A percentile compares a stretch with the other conserved stretches of the same genome.
Evolutionary conservation across 1,140 invertebrate genomes (phyloP).

Genomic region (Bombus confusus): DNA sequence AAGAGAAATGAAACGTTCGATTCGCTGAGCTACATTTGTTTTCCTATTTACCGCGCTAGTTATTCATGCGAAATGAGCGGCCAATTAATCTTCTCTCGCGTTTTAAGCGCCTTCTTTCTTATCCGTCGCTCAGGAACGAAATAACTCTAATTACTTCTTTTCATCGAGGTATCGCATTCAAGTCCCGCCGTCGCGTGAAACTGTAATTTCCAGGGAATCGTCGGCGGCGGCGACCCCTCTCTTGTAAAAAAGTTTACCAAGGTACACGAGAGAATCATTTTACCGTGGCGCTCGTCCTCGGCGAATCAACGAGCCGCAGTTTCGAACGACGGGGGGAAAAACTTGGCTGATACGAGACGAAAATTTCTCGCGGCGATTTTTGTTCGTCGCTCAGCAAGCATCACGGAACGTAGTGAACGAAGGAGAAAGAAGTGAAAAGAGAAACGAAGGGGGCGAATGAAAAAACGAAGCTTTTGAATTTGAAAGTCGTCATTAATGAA

Average conservation of each 20-base stretch:
- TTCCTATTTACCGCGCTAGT: not conserved
- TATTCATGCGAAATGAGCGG: not conserved
- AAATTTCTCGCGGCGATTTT: too few relatives aligned
- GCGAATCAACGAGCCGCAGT: not conserved
- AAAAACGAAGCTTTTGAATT: not conserved
- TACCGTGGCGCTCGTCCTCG: not conserved
- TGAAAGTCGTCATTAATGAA: not conserved
- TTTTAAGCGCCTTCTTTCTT: not conserved
- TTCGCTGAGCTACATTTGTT: not conserved
- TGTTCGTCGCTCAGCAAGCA: too few relatives aligned
- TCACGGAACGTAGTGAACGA: too few relatives aligned
- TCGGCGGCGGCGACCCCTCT: too few relatives aligned
- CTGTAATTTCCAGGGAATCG: conserved; percentile 14
- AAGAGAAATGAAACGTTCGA: not conserved
- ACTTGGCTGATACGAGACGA: not conserved
- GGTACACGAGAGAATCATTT: not conserved
- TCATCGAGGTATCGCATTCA: not conserved
- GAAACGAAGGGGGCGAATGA: too few relatives aligned
- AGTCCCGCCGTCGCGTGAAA: not conserved
- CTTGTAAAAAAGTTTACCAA: conserved; percentile 15
- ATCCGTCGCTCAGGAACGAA: conserved; percentile 6
- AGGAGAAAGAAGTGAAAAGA: too few relatives aligned
- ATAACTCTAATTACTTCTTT: conserved; percentile 43
- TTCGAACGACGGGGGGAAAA: not conserved
- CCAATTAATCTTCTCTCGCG: conserved; percentile 28